Evolutionary conservation across 1,140 invertebrate species (phyloP).

Genomic region (Rhysida immarginata): DNA sequence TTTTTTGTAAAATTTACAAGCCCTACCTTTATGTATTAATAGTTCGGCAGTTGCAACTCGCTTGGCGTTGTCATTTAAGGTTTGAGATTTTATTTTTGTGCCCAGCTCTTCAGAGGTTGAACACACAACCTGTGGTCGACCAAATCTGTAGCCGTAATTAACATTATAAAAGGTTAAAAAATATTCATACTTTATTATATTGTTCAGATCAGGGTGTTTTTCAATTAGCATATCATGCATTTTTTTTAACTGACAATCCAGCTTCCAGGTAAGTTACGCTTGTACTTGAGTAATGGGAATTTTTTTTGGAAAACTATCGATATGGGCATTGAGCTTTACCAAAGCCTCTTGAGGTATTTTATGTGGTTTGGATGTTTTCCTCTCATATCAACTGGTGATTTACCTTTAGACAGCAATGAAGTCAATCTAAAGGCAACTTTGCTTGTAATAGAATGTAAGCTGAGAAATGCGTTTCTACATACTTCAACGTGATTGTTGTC

Average conservation of each 20-base stretch:
- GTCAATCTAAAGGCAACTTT: not conserved
- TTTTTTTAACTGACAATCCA: too few relatives aligned
- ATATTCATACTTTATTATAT: not conserved
- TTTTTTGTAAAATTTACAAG: not conserved
- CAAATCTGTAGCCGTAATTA: not conserved
- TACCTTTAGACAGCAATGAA: not conserved
- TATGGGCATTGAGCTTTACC: not conserved
- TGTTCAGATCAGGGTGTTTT: not conserved
- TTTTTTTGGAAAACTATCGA: not conserved
- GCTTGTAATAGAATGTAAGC: not conserved
- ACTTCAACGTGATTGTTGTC: not conserved
- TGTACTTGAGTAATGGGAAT: not conserved
- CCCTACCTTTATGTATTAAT: not conserved
- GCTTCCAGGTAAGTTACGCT: not conserved
- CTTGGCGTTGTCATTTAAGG: not conserved
- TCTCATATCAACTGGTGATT: not conserved
- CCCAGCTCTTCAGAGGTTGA: not conserved
- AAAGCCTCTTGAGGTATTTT: not conserved
- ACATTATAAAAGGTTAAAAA: not conserved
- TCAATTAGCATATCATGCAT: not conserved
- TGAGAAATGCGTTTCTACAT: too few relatives aligned
- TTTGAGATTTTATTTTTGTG: not conserved
- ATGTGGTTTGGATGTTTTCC: not conserved
- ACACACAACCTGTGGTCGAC: not conserved
- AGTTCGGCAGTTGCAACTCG: not conserved